Conservation (phyloP, 2,797 vertebrate genomes). For the Acanthornis magna region DNA sequence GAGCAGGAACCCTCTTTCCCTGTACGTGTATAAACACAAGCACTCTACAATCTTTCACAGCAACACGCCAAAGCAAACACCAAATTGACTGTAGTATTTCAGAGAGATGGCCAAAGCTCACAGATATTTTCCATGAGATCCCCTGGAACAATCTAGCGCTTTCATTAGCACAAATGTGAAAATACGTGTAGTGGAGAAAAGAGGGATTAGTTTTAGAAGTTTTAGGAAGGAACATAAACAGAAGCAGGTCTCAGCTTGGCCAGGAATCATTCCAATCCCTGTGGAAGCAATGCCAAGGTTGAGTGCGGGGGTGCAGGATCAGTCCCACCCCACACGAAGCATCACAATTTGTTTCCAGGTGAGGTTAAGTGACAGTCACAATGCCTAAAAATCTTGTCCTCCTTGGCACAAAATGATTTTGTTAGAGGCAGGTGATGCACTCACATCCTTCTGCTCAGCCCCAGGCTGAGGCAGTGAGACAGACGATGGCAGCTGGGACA, state of each 20-base stretch:
- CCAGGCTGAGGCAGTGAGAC: neutral
- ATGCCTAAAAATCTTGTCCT: neutral
- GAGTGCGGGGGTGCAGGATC: neutral
- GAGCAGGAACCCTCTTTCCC: constrained; percentile 22
- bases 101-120: constrained; percentile 36
- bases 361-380: neutral
- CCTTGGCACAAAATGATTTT: neutral
- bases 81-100: neutral
- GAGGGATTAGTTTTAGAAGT: neutral
- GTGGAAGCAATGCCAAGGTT: neutral
- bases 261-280: neutral
- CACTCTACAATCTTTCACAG: constrained; percentile 25
- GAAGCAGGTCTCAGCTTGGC: neutral
- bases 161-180: constrained; percentile 37
- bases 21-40: neutral
- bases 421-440: neutral
- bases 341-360: neutral
- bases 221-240: neutral
- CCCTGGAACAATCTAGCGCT: neutral
- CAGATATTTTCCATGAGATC: constrained; percentile 23
- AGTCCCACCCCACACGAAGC: neutral
- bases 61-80: constrained; percentile 29
- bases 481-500: neutral
- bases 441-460: neutral
- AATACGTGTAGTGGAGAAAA: constrained; percentile 1